phyloP scores from a whole-genome alignment of 2,113 vertebrate genomes.

The Heliornis fulica region DNA sequence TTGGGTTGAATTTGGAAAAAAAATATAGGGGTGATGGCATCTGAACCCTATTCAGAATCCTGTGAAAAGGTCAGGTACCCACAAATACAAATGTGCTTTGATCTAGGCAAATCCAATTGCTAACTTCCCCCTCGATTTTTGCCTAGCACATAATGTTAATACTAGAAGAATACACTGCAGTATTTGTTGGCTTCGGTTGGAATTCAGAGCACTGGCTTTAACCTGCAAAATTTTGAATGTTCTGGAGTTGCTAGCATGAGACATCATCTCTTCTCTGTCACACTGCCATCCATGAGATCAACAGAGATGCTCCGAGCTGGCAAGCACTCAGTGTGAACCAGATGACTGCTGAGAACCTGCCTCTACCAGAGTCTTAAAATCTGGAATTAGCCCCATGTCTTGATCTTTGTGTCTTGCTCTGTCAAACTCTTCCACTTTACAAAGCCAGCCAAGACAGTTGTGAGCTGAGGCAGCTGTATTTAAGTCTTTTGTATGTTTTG shows the following conservation, averaged over 20 bases:
- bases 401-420: background rate
- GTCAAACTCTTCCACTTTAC: background rate
- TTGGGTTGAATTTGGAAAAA: background rate
- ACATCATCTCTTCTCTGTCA: background rate
- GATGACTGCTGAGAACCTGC: background rate
- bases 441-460: background rate
- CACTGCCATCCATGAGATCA: background rate
- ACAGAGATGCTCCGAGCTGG: background rate
- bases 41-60: background rate
- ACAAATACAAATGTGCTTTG: background rate
- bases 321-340: fast-evolving
- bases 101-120: background rate
- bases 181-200: background rate
- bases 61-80: background rate
- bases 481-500: background rate
- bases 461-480: background rate
- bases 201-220: background rate
- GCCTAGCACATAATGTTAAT: background rate
- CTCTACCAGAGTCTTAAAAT: background rate
- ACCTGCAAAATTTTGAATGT: background rate
- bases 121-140: background rate
- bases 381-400: background rate
- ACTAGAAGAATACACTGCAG: background rate
- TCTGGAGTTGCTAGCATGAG: background rate
- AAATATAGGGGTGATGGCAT: background rate